Evolutionary conservation across 2,113 vertebrate species (phyloP), one percentile per base, ranked within the genome.

Genomic region (Myanophis thanlyinensis): DNA sequence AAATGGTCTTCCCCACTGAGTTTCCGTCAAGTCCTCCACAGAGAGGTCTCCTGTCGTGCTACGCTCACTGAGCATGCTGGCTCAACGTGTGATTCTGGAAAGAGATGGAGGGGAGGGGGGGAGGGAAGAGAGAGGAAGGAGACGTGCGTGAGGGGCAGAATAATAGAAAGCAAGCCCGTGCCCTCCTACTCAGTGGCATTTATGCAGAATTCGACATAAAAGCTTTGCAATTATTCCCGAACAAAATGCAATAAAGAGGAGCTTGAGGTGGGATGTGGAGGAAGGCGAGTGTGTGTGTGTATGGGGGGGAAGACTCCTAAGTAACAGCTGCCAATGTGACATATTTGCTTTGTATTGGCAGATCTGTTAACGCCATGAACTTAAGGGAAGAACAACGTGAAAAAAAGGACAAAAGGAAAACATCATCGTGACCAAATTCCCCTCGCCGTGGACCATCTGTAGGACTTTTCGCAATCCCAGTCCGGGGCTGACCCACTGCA

Each of bases 51-150:
- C 99, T 98, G 98, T 98, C 97, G 99, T 97, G 98, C 98, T 97
- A 97, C 96, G 98, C 99, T 99, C 98, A 99, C 99, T 99, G 99
- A 98, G 99, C 98, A 97, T 99, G 99, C 99, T 99, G 99, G 98
- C 99, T 99, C 99, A 99, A 98, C 97, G 99, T 99, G 99, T 99
- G 99, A 98, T 99, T 99, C 99, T 99, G 98, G 96, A 98, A 98
- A 98, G 98, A 98, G 98, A 98, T 51, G 92, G 73, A 53, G 87
- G 98, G 27, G 10, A 4, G 59, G 23, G 23, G 23, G 23, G 54
- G 56, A 25, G 49, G 56, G 56, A 10, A 35, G 62, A 35, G 62
- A 67, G 98, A 98, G n/a, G n/a, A 98, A 98, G 98, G 98, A 97
- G 97, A 98, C 97, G 98, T 98, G 98, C 98, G 98, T 99, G 98